A percentile compares a stretch with the other conserved stretches of the same genome.
phyloP scores from a whole-genome alignment of 2,888 invertebrate species.

The Caenorhabditis imperialis region DNA sequence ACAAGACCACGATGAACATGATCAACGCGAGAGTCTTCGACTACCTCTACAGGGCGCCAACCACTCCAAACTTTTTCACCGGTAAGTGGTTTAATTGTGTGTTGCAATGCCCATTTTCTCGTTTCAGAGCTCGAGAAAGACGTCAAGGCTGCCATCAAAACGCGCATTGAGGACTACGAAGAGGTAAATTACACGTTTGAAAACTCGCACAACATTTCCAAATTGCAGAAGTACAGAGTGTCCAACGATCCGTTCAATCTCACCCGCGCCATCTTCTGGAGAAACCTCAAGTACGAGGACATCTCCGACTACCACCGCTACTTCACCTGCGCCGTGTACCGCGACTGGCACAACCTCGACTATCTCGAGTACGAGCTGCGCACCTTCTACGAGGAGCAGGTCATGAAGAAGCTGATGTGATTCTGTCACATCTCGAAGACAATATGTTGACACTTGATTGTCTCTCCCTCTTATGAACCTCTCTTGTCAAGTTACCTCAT shows the following conservation, averaged over 20 bases:
- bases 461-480: no score
- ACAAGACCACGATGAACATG: no score
- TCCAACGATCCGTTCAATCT: neutral
- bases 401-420: no score
- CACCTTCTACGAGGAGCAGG: neutral
- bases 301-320: neutral
- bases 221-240: neutral
- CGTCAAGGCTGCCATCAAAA: neutral
- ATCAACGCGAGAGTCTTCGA: no score
- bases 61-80: no score
- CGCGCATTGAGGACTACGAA: neutral
- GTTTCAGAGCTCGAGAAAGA: neutral
- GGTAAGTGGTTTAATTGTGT: no score
- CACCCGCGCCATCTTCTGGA: constrained; percentile 1
- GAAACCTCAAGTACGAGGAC: neutral
- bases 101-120: no score
- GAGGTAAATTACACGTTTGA: no score
- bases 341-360: neutral
- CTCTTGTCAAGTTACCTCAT: no score
- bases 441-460: no score
- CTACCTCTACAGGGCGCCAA: no score
- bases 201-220: neutral
- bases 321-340: neutral
- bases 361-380: neutral
- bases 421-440: no score